phyloP scores from a whole-genome alignment of 1,140 invertebrate genomes.

The Sogatella furcifera region DNA sequence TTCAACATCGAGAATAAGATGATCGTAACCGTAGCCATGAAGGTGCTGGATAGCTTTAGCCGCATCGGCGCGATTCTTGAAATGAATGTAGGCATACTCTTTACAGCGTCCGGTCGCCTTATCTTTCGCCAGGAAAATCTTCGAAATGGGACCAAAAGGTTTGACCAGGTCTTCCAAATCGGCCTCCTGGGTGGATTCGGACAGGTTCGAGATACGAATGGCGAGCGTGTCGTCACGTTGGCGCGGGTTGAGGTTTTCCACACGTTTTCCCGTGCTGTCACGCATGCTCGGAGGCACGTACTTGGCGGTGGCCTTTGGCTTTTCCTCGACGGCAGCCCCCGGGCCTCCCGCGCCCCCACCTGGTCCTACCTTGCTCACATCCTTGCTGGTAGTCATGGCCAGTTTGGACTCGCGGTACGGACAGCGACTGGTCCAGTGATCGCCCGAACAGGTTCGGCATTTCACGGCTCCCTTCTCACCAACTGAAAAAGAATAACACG shows the following conservation, averaged over 20 bases:
- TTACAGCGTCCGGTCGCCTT: slow-evolving; percentile 70
- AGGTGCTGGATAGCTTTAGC: slow-evolving; percentile 80
- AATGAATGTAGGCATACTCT: slow-evolving; percentile 95
- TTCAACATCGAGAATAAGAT: slow-evolving; percentile 95
- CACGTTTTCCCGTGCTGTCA: slow-evolving; percentile 59
- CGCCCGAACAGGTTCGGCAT: slow-evolving; percentile 89
- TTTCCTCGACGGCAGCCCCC: slow-evolving; percentile 16
- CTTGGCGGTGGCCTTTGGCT: slow-evolving; percentile 37
- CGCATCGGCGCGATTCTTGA: slow-evolving; percentile 79
- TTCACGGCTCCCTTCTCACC: slow-evolving; percentile 74
- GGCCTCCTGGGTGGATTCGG: slow-evolving; percentile 87
- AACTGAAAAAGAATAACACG: slow-evolving; percentile 21
- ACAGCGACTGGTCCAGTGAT: slow-evolving; percentile 96
- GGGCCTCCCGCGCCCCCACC: not conserved
- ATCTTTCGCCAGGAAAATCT: slow-evolving; percentile 84
- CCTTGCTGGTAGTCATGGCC: slow-evolving; percentile 50
- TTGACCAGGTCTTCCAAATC: slow-evolving; percentile 95
- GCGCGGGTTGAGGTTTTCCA: slow-evolving; percentile 54
- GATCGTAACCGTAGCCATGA: slow-evolving; percentile 95
- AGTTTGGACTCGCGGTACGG: slow-evolving; percentile 87
- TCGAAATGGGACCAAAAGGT: slow-evolving; percentile 75
- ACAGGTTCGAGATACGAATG: slow-evolving; percentile 94
- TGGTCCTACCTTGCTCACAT: slow-evolving; percentile 29
- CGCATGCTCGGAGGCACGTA: slow-evolving; percentile 81
- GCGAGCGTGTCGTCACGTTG: slow-evolving; percentile 71